Base-by-base conservation (phyloP, 2,113 vertebrate genomes). In the Vidua macroura region DNA sequence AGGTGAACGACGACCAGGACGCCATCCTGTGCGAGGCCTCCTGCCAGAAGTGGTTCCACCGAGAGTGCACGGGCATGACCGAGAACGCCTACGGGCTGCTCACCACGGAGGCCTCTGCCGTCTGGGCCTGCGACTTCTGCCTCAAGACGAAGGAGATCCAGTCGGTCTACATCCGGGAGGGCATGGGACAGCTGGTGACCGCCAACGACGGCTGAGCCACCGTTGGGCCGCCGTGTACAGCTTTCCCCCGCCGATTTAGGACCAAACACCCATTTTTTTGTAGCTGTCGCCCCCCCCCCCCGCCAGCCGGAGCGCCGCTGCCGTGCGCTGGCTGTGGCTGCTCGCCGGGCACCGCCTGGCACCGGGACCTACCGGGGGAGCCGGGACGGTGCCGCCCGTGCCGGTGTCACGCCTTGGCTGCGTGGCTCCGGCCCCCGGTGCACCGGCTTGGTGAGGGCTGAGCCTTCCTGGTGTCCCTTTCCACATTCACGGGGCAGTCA, bases 121-220 rank as follows among this genome's bases (percentile, higher is more conserved):
- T 99, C 44, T 99, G 99, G 99, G 99, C 99, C 96, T 99, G 99
- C 2, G 99, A 99, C 82, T 99, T 99, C 97, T 99, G 99, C 97
- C 99, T 99, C 92, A 99, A 99, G 97, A 99, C 98, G n/a, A 99
- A 99, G 98, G 99, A 99, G 98, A 99, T 99, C 94, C 99, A 99
- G 95, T 99, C 99, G 0, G 99, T 99, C 74, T 99, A 99, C 83
- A 98, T 99, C 88, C 99, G 99, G 2, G 99, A 99, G 97, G 98
- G 98, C 90, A 96, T 99, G 98, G 99, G 99, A 63, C 99, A 99
- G 96, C 96, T 99, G 88, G 99, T 99, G 95, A 99, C 98, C 0
- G 99, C 99, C 87, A 99, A 99, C 0, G 99, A 99, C 2, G 99
- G 99, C 78, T 99, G 98, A 98, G 80, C 18, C 16, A 3, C 43